Percentiles rank a stretch among this genome's conserved stretches.
Evolutionary conservation across 2,113 vertebrate genomes (phyloP).

Genomic region (Hippopotamus amphibius): DNA sequence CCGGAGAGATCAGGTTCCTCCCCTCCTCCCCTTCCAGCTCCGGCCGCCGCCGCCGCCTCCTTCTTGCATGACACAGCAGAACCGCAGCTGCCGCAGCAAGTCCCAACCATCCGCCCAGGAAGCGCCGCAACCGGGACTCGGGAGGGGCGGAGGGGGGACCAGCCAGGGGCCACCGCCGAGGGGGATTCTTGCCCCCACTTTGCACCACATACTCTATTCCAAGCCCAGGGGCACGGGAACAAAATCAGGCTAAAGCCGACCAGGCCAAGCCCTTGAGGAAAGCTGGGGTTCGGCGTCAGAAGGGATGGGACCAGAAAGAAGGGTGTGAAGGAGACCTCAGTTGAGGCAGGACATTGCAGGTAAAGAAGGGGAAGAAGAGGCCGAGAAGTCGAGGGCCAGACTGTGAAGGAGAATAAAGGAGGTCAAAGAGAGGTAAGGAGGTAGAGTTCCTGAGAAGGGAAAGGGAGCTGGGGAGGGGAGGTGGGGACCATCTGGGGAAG

Average conservation of each 20-base stretch:
- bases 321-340: slow-evolving; percentile 57
- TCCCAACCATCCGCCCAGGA: slow-evolving; percentile 85
- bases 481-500: slow-evolving; percentile 5
- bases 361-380: slow-evolving; percentile 62
- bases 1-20: slow-evolving; percentile 83
- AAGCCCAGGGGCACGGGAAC: slow-evolving; percentile 3
- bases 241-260: slow-evolving; percentile 52
- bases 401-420: slow-evolving; percentile 65
- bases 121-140: slow-evolving; percentile 69
- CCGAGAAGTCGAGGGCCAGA: slow-evolving; percentile 60
- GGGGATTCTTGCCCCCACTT: slow-evolving; percentile 59
- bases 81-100: slow-evolving; percentile 83
- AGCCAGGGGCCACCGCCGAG: slow-evolving; percentile 60
- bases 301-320: slow-evolving; percentile 62
- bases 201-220: slow-evolving; percentile 42
- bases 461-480: not conserved
- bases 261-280: slow-evolving; percentile 71
- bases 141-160: slow-evolving; percentile 67
- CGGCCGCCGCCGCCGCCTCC: slow-evolving; percentile 76
- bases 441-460: slow-evolving; percentile 45
- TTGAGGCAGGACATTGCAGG: slow-evolving; percentile 45
- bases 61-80: slow-evolving; percentile 90
- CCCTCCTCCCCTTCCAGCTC: slow-evolving; percentile 80
- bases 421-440: slow-evolving; percentile 69
- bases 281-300: slow-evolving; percentile 57